phyloP scores from a whole-genome alignment of 2,797 vertebrate species.

The Mormyrops attenuatus region DNA sequence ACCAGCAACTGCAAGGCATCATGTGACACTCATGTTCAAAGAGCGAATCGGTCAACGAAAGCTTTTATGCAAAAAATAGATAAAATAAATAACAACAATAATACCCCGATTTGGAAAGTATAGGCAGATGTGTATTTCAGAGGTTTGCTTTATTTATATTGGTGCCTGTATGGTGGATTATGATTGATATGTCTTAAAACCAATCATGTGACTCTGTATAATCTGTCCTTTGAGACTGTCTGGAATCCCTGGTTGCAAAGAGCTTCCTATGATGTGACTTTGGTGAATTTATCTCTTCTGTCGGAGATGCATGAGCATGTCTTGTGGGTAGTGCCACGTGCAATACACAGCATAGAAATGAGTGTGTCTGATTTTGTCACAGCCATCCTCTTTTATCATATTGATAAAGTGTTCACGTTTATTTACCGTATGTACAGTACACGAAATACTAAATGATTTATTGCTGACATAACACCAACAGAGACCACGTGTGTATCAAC shows the following conservation, averaged over 20 bases:
- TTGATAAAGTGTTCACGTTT: not conserved
- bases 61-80: constrained; percentile 25
- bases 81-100: not conserved
- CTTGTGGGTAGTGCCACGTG: not conserved
- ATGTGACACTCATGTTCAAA: constrained; percentile 36
- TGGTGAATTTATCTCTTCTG: not conserved
- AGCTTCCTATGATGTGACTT: not conserved
- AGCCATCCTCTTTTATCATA: not conserved
- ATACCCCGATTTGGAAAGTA: not conserved
- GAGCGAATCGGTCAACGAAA: constrained; percentile 35
- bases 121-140: constrained; percentile 12
- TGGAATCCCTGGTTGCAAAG: not conserved
- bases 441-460: not conserved
- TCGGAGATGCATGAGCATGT: not conserved
- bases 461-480: not conserved
- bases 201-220: not conserved
- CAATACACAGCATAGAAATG: not conserved
- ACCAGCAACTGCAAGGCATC: constrained; percentile 38
- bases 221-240: not conserved
- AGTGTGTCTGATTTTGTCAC: not conserved
- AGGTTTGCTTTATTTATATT: constrained; percentile 9
- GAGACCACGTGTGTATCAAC: not conserved
- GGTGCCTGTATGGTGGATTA: not conserved
- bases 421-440: not conserved
- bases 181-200: not conserved